A percentile compares a stretch with the other conserved stretches of the same genome.
Conservation (phyloP, 2,113 vertebrate genomes). For the Lanius ludovicianus region DNA sequence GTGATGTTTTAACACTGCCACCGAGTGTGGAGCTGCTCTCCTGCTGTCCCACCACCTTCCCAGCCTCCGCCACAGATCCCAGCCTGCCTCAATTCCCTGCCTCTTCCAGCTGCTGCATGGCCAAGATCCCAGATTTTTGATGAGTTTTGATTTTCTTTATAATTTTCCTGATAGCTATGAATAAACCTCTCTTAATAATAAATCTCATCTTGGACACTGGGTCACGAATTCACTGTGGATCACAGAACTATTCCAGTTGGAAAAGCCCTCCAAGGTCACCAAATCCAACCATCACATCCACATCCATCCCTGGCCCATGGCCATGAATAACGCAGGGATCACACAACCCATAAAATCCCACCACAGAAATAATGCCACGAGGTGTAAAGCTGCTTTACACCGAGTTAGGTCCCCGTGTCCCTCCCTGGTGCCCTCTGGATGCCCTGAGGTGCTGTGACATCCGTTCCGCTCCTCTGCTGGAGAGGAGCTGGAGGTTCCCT, state of each 20-base stretch:
- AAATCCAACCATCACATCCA: background rate
- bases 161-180: background rate
- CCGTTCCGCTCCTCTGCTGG: accelerated
- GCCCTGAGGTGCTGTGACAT: background rate
- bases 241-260: accelerated
- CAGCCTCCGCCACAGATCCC: background rate
- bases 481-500: accelerated
- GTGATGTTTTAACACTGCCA: background rate
- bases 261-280: background rate
- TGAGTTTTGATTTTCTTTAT: too few relatives aligned
- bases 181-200: background rate
- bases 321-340: background rate
- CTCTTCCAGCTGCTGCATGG: background rate
- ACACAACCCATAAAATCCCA: background rate
- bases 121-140: background rate
- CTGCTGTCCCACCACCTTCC: background rate
- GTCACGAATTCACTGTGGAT: accelerated
- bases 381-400: accelerated
- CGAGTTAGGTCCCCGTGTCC: accelerated
- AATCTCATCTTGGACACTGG: accelerated
- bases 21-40: background rate
- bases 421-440: accelerated
- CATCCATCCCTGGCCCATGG: background rate
- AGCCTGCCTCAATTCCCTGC: background rate
- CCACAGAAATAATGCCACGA: accelerated